phyloP scores from a whole-genome alignment of 2,888 invertebrate species.

The Tetragnatha montana region DNA sequence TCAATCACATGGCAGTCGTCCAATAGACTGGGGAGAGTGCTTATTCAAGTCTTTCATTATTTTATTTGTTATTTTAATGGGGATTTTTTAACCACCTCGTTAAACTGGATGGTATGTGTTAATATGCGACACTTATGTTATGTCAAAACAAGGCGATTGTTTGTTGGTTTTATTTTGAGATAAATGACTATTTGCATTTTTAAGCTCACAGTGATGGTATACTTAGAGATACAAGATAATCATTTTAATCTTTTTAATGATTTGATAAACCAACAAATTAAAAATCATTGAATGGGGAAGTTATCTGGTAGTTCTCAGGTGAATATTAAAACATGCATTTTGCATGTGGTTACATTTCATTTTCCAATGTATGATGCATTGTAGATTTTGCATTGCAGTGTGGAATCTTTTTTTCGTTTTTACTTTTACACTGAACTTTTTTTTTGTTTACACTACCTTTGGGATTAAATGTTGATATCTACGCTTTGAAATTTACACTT shows the following conservation, averaged over 20 bases:
- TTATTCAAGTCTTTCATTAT: constrained; percentile 28
- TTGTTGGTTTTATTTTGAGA: constrained; percentile 41
- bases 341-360: constrained; percentile 14
- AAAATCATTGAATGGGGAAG: neutral
- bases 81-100: neutral
- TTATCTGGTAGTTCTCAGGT: constrained; percentile 16
- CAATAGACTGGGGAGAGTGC: constrained; percentile 9
- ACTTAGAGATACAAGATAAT: neutral
- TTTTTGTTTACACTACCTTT: constrained; percentile 12
- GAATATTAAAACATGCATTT: constrained; percentile 34
- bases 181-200: constrained; percentile 21
- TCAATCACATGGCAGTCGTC: constrained; percentile 21
- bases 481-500: constrained; percentile 20
- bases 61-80: constrained; percentile 17
- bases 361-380: constrained; percentile 2
- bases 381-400: neutral
- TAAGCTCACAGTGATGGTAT: neutral
- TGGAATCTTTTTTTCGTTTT: neutral
- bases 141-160: constrained; percentile 33
- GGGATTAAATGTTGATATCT: neutral
- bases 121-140: neutral
- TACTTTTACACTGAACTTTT: neutral
- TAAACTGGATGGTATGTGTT: neutral
- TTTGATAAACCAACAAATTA: constrained; percentile 15
- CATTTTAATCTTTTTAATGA: constrained; percentile 31